Conservation (phyloP, 2,797 vertebrate genomes). For the Notamacropus eugenii region DNA sequence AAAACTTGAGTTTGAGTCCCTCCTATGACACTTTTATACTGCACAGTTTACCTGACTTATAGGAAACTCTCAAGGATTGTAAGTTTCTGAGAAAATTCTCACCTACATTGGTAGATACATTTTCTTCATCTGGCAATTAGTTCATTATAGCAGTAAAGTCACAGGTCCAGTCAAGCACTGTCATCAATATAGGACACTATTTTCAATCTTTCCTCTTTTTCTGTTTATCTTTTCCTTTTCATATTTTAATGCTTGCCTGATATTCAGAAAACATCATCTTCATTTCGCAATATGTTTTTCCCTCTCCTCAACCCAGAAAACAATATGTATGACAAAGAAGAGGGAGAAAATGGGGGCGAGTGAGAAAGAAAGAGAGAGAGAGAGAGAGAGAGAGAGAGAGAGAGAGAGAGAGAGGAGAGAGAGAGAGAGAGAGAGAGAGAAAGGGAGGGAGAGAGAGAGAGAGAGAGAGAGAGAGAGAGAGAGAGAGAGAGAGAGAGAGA, state of each 20-base stretch:
- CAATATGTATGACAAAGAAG: not conserved
- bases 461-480: too few relatives aligned
- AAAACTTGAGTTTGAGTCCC: not conserved
- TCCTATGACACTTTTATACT: not conserved
- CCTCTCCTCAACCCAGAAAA: not conserved
- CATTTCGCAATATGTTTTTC: not conserved
- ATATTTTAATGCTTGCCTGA: not conserved
- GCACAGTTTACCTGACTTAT: not conserved
- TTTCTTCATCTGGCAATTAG: not conserved
- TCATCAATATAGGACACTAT: not conserved
- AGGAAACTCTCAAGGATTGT: not conserved
- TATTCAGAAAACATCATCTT: not conserved
- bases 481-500: too few relatives aligned
- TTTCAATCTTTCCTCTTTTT: not conserved
- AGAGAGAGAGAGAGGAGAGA: too few relatives aligned
- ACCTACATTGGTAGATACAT: too few relatives aligned
- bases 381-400: too few relatives aligned
- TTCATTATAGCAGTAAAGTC: not conserved
- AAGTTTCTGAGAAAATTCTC: not conserved
- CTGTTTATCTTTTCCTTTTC: not conserved
- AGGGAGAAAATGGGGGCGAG: too few relatives aligned
- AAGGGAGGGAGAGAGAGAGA: too few relatives aligned
- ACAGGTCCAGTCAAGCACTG: not conserved
- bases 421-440: too few relatives aligned
- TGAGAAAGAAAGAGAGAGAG: too few relatives aligned